phyloP scores from a whole-genome alignment of 2,888 invertebrate genomes.

The Tortrix viridana region DNA sequence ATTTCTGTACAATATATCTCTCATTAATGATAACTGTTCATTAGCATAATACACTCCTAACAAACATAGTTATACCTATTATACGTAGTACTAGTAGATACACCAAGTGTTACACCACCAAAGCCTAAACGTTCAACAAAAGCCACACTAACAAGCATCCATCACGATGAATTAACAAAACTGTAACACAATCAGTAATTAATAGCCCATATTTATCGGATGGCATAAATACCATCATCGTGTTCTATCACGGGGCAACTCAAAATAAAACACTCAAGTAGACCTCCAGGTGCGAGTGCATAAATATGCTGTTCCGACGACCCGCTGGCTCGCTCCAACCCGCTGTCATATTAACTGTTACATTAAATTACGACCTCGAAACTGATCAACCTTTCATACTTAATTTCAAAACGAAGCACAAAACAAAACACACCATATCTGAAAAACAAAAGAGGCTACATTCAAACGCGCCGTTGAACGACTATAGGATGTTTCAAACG shows the following conservation, averaged over 20 bases:
- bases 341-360: slow-evolving; percentile 84
- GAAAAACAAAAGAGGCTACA: slow-evolving; percentile 29
- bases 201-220: slow-evolving; percentile 78
- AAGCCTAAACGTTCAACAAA: slow-evolving; percentile 43
- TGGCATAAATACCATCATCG: slow-evolving; percentile 73
- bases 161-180: slow-evolving; percentile 78
- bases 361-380: slow-evolving; percentile 82
- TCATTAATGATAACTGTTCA: no score
- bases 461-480: slow-evolving; percentile 31
- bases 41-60: no score
- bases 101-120: neutral
- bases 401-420: slow-evolving; percentile 58
- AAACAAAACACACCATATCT: slow-evolving; percentile 47
- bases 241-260: slow-evolving; percentile 73
- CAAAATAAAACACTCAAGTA: slow-evolving; percentile 73
- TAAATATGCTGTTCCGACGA: slow-evolving; percentile 80
- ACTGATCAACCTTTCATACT: slow-evolving; percentile 70
- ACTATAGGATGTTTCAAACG: slow-evolving; percentile 48
- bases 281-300: slow-evolving; percentile 84
- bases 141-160: slow-evolving; percentile 57
- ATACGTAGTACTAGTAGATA: neutral
- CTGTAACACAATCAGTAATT: slow-evolving; percentile 79
- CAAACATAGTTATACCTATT: neutral
- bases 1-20: no score
- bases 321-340: slow-evolving; percentile 82